phyloP scores from a whole-genome alignment of 2,113 vertebrate genomes.

The Gavialis gangeticus region DNA sequence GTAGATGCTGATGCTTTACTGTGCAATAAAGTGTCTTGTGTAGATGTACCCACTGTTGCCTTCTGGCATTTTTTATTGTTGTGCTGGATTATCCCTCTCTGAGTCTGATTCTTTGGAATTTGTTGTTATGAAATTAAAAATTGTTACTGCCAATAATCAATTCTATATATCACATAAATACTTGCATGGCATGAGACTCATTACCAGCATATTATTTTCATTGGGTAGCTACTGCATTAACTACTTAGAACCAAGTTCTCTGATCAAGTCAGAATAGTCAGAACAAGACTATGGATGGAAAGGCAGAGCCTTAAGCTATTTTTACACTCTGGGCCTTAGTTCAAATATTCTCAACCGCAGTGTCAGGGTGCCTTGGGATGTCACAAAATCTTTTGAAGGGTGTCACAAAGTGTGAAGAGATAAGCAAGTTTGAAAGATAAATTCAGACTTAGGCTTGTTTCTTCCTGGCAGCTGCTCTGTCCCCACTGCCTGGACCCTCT shows the following conservation, averaged over 20 bases:
- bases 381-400: too few relatives aligned
- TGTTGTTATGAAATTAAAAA: not conserved
- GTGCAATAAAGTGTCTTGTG: too few relatives aligned
- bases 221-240: not conserved
- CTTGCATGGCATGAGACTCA: rapidly evolving
- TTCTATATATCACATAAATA: not conserved
- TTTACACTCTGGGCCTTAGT: not conserved
- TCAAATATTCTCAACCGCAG: too few relatives aligned
- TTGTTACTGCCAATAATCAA: rapidly evolving
- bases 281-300: rapidly evolving
- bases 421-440: too few relatives aligned
- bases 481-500: too few relatives aligned
- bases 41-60: not conserved
- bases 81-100: not conserved
- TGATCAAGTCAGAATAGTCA: not conserved
- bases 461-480: too few relatives aligned
- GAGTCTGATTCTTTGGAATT: rapidly evolving
- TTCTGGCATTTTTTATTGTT: not conserved
- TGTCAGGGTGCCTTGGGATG: too few relatives aligned
- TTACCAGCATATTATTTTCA: not conserved
- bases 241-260: not conserved
- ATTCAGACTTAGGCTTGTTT: too few relatives aligned
- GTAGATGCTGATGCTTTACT: too few relatives aligned
- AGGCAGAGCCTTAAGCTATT: not conserved
- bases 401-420: too few relatives aligned